Conservation (phyloP, 2,888 invertebrate species). For the Cephus runcator region DNA sequence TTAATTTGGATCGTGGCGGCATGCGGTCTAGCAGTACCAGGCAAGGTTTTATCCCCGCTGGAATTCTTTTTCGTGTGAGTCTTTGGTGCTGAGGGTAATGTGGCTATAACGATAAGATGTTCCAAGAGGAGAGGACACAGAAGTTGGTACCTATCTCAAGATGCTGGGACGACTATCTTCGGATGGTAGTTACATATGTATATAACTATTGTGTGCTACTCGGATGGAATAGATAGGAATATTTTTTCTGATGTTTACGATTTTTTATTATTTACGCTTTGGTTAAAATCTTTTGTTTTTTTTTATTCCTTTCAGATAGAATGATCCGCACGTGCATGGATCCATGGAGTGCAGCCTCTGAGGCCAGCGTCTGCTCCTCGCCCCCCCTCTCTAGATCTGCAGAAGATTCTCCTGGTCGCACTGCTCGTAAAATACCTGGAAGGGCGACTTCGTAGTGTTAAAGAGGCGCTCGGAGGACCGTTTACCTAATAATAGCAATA, state of each 20-base stretch:
- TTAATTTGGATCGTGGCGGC: constrained; percentile 51
- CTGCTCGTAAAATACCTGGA: constrained; percentile 54
- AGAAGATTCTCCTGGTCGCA: neutral
- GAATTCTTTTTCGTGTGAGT: neutral
- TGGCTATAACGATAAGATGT: too few species aligned
- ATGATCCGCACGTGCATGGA: too few species aligned
- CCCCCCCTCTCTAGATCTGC: constrained; percentile 1
- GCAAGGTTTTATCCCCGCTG: neutral
- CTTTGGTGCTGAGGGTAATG: constrained; percentile 21
- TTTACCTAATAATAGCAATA: constrained; percentile 65
- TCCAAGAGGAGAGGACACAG: too few species aligned
- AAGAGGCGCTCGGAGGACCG: constrained; percentile 57
- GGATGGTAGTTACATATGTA: too few species aligned
- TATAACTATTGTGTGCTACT: too few species aligned
- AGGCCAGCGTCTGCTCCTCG: constrained; percentile 8
- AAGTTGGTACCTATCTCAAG: too few species aligned
- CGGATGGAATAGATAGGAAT: constrained; percentile 36
- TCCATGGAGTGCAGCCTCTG: too few species aligned
- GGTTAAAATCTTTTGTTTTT: too few species aligned
- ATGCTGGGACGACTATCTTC: too few species aligned
- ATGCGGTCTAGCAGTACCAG: constrained; percentile 46
- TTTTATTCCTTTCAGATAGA: too few species aligned
- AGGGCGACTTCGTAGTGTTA: constrained; percentile 54
- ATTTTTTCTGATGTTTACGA: constrained; percentile 45
- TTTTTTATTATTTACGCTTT: constrained; percentile 45